A percentile compares a stretch with the other conserved stretches of the same genome.
phyloP scores from a whole-genome alignment of 2,888 invertebrate genomes.

The Balanococcus diminutus region DNA sequence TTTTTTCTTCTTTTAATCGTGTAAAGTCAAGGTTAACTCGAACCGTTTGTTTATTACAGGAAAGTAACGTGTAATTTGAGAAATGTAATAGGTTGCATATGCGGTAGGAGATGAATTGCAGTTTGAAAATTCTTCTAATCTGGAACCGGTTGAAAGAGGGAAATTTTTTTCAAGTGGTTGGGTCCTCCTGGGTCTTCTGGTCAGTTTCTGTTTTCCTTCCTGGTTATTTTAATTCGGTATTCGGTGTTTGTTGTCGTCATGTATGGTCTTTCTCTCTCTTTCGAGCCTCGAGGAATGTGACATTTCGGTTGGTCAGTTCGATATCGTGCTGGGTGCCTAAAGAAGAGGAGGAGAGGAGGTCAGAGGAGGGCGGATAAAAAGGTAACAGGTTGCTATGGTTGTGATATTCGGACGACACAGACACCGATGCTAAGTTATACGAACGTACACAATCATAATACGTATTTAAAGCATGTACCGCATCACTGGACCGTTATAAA shows the following conservation, averaged over 20 bases:
- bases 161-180: background rate
- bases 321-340: background rate
- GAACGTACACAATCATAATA: background rate
- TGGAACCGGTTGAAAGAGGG: background rate
- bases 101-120: background rate
- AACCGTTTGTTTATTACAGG: too few relatives aligned
- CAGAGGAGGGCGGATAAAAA: background rate
- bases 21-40: background rate
- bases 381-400: background rate
- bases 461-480: background rate
- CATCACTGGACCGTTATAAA: slow-evolving; percentile 45
- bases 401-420: background rate
- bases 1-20: too few relatives aligned
- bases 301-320: background rate
- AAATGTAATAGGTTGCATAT: background rate
- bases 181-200: background rate
- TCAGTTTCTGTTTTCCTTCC: background rate
- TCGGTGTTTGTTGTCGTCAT: background rate
- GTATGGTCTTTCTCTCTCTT: too few relatives aligned
- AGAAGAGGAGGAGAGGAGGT: background rate
- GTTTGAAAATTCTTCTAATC: background rate
- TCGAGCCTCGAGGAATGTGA: background rate
- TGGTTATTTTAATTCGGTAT: background rate
- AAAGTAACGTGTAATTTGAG: background rate
- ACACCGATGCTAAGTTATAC: too few relatives aligned